Conservation (phyloP, 2,113 vertebrate species). For the Pseudonaja textilis region DNA sequence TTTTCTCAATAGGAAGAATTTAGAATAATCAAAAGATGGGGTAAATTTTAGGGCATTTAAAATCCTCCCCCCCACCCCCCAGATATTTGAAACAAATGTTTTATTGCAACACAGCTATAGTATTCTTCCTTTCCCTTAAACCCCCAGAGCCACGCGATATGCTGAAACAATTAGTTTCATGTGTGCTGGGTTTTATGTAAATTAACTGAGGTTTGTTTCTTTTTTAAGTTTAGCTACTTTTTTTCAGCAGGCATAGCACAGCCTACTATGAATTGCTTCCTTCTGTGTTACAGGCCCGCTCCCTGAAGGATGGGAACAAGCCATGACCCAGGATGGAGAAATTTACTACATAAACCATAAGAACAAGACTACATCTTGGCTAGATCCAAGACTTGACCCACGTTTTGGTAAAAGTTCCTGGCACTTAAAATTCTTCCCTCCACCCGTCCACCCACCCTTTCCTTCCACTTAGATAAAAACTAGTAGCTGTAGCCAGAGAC, state of each 20-base stretch:
- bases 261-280: conserved; percentile 68
- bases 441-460: neutral
- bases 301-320: conserved; percentile 98
- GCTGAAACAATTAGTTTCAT: conserved; percentile 59
- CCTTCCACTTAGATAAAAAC: neutral
- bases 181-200: conserved; percentile 60
- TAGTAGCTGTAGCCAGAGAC: neutral
- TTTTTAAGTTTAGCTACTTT: conserved; percentile 44
- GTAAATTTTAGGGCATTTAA: neutral
- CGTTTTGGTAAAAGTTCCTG: conserved; percentile 90
- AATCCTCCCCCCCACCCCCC: neutral
- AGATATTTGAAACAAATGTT: conserved; percentile 18
- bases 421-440: conserved; percentile 63
- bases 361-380: conserved; percentile 98
- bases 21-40: neutral
- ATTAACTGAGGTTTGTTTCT: conserved; percentile 57
- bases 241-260: conserved; percentile 65
- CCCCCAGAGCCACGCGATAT: conserved; percentile 35
- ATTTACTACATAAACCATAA: conserved; percentile 99
- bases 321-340: conserved; percentile 96
- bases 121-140: conserved; percentile 33
- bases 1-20: neutral
- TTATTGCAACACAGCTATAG: conserved; percentile 30
- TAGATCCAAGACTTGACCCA: conserved; percentile 96
- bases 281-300: conserved; percentile 86